Conservation (phyloP, 2,113 vertebrate genomes). For the Atherinomorus stipes region DNA sequence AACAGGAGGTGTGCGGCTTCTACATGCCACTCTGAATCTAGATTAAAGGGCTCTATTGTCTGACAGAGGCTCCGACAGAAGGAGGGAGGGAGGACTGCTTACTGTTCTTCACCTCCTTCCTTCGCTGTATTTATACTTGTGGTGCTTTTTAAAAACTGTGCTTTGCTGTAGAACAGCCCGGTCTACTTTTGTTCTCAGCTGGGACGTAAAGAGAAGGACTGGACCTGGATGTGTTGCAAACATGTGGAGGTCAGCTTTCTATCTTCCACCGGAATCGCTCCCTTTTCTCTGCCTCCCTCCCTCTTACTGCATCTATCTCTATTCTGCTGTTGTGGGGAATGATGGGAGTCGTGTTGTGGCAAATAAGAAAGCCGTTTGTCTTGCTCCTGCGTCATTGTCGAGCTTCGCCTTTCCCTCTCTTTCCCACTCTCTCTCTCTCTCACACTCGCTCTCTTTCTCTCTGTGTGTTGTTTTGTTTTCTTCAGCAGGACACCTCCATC, state of each 20-base stretch:
- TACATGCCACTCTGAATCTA: constrained; percentile 52
- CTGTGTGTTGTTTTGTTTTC: constrained; percentile 9
- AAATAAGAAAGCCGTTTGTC: constrained; percentile 62
- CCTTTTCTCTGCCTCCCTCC: constrained; percentile 7
- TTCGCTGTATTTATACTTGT: constrained; percentile 41
- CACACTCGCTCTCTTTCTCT: constrained; percentile 23
- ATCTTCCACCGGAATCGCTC: constrained; percentile 5
- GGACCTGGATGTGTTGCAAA: constrained; percentile 33
- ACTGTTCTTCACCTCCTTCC: constrained; percentile 6
- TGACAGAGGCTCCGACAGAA: constrained; percentile 49
- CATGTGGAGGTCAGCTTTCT: neutral
- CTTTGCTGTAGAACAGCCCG: neutral
- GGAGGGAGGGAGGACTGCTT: constrained; percentile 53
- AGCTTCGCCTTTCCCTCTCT: constrained; percentile 34
- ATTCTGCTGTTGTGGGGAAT: constrained; percentile 56
- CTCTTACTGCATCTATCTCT: constrained; percentile 23
- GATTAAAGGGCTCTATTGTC: constrained; percentile 72
- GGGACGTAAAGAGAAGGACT: constrained; percentile 25
- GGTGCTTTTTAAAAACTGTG: constrained; percentile 1
- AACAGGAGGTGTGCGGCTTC: constrained; percentile 50
- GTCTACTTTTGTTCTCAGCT: constrained; percentile 17
- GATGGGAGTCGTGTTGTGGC: constrained; percentile 62
- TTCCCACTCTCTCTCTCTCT: constrained; percentile 11
- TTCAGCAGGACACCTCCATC: constrained; percentile 93
- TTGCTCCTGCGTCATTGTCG: constrained; percentile 44